Evolutionary conservation across 2,888 invertebrate genomes (phyloP), one percentile per base, ranked within the genome.

Genomic region (Himalopsyche anomala): DNA sequence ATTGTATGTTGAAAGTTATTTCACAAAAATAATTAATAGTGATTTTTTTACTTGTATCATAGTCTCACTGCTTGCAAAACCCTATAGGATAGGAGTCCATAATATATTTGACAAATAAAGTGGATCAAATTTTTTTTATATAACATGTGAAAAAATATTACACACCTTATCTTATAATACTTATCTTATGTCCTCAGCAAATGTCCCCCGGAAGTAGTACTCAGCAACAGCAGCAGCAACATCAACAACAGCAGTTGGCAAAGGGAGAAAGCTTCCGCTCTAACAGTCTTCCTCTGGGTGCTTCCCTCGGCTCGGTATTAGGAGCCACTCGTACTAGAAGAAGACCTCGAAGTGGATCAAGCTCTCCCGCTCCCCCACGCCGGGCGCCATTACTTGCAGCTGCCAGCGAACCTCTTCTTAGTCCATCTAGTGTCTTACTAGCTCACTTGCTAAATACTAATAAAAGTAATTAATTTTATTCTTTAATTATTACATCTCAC

Each of bases 331-430:
- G 83, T 19, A 8, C 62, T 42, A 42, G 80, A 28, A 85, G 87
- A 36, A 69, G 86, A 17, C 86, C 86, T 42, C 87, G 87, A 40
- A 88, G 87, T 82, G 89, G 86, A 45, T 86, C 89, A 85, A 74
- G 74, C 80, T 85, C 88, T 54, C 84, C 89, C 2, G 85, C 89
- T 19, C 89, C 89, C 45, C 89, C 88, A 40, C 82, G 82, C 17
- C 82, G 89, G 36, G 94, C 94, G 86, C 96, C 96, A 88, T 93
- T 97, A 89, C 94, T 95, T 89, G 94, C 96, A 89, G 95, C 96
- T 80, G 95, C 95, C 86, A 96, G 96, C 91, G 97, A 97, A 92
- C 96, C 97, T 81, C 94, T 95, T 89, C 92, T 97, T 88, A 93
- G 95, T 89, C 94, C 94, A 89, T 94, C 94, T 90, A 97, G 96